Conservation (phyloP, 2,113 vertebrate species). For the Limanda limanda region DNA sequence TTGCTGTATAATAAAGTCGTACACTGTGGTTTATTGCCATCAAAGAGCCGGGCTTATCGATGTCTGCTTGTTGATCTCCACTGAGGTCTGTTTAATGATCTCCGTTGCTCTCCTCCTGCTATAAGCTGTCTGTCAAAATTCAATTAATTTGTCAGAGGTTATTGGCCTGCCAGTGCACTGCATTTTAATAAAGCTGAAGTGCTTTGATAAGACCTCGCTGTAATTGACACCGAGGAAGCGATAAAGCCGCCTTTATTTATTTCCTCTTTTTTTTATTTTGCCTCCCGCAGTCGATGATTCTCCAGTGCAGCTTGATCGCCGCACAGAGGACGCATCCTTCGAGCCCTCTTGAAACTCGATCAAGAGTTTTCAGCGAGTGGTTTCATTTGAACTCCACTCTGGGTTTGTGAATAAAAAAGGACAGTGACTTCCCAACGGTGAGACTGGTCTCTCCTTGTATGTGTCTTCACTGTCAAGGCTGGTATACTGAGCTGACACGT, state of each 20-base stretch:
- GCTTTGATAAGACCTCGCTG: constrained; percentile 67
- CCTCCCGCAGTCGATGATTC: constrained; percentile 32
- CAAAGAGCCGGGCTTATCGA: constrained; percentile 47
- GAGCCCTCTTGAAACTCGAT: not conserved
- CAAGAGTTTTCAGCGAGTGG: not conserved
- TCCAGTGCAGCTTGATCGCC: constrained; percentile 37
- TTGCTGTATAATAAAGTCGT: constrained; percentile 31
- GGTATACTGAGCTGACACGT: constrained; percentile 65
- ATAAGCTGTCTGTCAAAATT: constrained; percentile 74
- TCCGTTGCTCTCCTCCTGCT: constrained; percentile 43
- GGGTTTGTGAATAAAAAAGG: constrained; percentile 26
- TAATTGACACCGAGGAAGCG: constrained; percentile 66
- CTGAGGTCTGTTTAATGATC: constrained; percentile 33
- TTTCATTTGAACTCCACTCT: constrained; percentile 25
- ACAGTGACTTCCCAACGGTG: not conserved
- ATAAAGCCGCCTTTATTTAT: constrained; percentile 72
- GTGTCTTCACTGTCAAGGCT: constrained; percentile 38
- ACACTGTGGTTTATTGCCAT: constrained; percentile 47
- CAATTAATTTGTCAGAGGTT: constrained; percentile 78
- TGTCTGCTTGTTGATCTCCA: constrained; percentile 32
- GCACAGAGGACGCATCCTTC: constrained; percentile 13
- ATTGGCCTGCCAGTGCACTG: constrained; percentile 62
- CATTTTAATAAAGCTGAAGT: constrained; percentile 75
- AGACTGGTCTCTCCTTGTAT: constrained; percentile 21
- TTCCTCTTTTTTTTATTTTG: constrained; percentile 43